phyloP scores from a whole-genome alignment of 2,113 vertebrate genomes.

The Oryzias javanicus region DNA sequence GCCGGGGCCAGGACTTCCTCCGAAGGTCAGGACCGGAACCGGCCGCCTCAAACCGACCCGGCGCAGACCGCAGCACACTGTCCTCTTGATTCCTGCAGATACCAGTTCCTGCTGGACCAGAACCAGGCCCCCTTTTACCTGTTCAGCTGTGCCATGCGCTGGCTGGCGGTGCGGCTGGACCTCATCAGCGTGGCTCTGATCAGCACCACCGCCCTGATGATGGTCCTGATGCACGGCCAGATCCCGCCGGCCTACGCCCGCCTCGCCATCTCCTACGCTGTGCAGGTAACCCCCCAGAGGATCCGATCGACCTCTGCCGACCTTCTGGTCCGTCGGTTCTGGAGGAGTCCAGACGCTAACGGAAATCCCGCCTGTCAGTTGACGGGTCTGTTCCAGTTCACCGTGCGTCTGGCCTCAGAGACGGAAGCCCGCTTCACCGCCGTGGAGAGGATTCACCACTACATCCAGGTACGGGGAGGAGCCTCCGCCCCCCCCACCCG shows the following conservation, averaged over 20 bases:
- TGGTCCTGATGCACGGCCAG: slow-evolving; percentile 80
- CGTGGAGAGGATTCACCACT: slow-evolving; percentile 84
- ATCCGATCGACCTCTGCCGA: slow-evolving; percentile 31
- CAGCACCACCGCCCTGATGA: slow-evolving; percentile 75
- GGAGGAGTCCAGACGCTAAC: not conserved
- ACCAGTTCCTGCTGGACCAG: slow-evolving; percentile 79
- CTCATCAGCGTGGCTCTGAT: slow-evolving; percentile 80
- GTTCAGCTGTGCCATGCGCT: slow-evolving; percentile 80
- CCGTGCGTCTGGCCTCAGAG: slow-evolving; percentile 79
- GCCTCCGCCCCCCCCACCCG: too few species aligned
- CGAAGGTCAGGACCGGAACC: slow-evolving; percentile 59
- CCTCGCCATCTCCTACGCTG: slow-evolving; percentile 79
- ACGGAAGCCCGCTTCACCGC: slow-evolving; percentile 84
- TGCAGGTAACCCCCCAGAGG: slow-evolving; percentile 72
- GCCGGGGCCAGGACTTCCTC: slow-evolving; percentile 73
- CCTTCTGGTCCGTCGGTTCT: slow-evolving; percentile 11
- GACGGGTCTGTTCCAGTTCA: slow-evolving; percentile 83
- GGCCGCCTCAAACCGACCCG: not conserved
- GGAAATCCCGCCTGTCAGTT: slow-evolving; percentile 58
- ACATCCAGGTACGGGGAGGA: slow-evolving; percentile 72
- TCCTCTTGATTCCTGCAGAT: slow-evolving; percentile 60
- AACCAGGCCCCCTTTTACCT: slow-evolving; percentile 82
- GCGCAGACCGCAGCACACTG: slow-evolving; percentile 9
- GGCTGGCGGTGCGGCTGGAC: slow-evolving; percentile 82
- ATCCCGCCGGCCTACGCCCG: slow-evolving; percentile 82